Evolutionary conservation across 2,888 invertebrate species (phyloP).

Genomic region (Cosmorhoe ocellata): DNA sequence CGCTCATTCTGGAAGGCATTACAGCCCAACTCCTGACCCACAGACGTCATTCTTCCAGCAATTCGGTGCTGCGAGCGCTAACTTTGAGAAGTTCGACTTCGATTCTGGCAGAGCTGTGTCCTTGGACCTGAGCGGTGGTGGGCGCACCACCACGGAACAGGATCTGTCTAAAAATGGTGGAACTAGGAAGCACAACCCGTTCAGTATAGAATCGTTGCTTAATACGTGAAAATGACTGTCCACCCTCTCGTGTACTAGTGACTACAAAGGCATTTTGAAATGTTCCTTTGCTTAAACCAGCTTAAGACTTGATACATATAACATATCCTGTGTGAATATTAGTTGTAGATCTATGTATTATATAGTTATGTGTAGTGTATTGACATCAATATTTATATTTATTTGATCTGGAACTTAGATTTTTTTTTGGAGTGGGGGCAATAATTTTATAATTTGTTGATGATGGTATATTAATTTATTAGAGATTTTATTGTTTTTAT

Average conservation of each 20-base stretch:
- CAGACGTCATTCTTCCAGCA: conserved; percentile 75
- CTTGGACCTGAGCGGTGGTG: conserved; percentile 72
- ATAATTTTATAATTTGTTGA: conserved; percentile 71
- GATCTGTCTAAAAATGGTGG: conserved; percentile 79
- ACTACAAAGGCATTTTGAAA: conserved; percentile 52
- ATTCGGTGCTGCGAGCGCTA: conserved; percentile 62
- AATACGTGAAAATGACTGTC: conserved; percentile 84
- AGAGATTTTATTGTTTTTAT: conserved; percentile 48
- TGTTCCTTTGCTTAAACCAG: conserved; percentile 66
- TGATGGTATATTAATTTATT: conserved; percentile 57
- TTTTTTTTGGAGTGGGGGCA: conserved; percentile 56
- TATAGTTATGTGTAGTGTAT: conserved; percentile 71
- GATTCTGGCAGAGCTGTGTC: conserved; percentile 77
- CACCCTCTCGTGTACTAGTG: conserved; percentile 64
- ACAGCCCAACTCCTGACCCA: conserved; percentile 73
- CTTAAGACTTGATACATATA: conserved; percentile 71
- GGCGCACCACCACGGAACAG: conserved; percentile 67
- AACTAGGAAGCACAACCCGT: conserved; percentile 89
- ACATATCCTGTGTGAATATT: conserved; percentile 80
- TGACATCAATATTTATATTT: conserved; percentile 53
- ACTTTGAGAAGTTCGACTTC: conserved; percentile 77
- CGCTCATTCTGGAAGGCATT: conserved; percentile 70
- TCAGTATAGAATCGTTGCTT: conserved; percentile 94
- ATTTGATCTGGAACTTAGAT: conserved; percentile 40
- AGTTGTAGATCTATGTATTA: conserved; percentile 69